phyloP scores from a whole-genome alignment of 2,113 vertebrate genomes.

The Pygoscelis antarcticus region DNA sequence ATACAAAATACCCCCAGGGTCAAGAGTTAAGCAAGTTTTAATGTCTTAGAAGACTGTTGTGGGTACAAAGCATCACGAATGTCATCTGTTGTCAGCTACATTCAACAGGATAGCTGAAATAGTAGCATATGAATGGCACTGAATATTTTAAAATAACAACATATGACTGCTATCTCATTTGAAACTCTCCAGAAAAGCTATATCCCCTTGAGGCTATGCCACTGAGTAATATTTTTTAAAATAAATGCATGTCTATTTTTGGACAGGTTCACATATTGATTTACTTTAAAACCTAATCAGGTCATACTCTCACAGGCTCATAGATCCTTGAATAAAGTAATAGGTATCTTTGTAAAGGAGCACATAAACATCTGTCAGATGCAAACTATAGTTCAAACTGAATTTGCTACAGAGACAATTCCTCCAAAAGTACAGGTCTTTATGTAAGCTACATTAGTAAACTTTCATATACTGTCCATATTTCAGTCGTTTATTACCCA shows the following conservation, averaged over 20 bases:
- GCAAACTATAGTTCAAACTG: not conserved
- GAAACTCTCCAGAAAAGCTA: slow-evolving; percentile 22
- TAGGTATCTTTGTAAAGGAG: not conserved
- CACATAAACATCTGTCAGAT: slow-evolving; percentile 3
- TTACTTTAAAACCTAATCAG: slow-evolving; percentile 59
- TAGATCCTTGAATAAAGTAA: slow-evolving; percentile 54
- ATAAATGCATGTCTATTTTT: slow-evolving; percentile 26
- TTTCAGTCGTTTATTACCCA: slow-evolving; percentile 75
- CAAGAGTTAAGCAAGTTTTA: not conserved
- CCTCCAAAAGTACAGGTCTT: slow-evolving; percentile 13
- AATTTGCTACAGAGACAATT: slow-evolving; percentile 16
- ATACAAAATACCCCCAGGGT: not conserved
- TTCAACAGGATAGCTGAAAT: not conserved
- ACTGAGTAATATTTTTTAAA: slow-evolving; percentile 46
- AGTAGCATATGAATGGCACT: not conserved
- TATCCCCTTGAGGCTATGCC: slow-evolving; percentile 21
- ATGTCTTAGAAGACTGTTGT: not conserved
- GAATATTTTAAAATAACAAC: not conserved
- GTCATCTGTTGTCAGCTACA: not conserved
- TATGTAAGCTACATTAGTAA: slow-evolving; percentile 60
- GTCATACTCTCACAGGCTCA: slow-evolving; percentile 13
- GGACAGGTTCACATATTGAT: slow-evolving; percentile 57
- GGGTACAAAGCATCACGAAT: not conserved
- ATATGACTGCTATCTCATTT: not conserved
- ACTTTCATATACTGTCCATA: slow-evolving; percentile 34